These are phyloP conservation scores for Achlya flavicornis DNA, from an alignment of 2,888 invertebrate species.

Conservation along the genomic window DNA sequence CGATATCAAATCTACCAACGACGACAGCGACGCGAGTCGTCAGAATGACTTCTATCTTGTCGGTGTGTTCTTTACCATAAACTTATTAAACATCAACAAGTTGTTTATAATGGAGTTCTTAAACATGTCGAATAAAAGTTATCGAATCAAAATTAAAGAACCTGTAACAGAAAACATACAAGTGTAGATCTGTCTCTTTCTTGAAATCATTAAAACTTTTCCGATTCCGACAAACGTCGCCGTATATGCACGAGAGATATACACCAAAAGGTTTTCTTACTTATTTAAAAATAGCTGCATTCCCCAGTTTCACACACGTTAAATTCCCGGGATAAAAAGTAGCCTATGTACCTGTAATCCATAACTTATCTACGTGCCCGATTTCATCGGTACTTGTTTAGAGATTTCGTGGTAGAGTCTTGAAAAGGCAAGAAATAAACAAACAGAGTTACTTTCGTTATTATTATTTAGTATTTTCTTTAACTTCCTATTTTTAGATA, in stretches of 20 bases:
- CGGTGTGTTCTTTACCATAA: not conserved
- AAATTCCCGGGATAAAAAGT: no score
- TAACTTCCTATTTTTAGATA: no score
- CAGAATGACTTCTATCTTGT: not conserved
- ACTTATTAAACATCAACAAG: no score
- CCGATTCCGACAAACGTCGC: slow-evolving; percentile 41
- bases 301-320: no score
- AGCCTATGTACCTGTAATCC: no score
- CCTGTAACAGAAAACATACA: slow-evolving; percentile 3
- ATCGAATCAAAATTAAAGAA: slow-evolving; percentile 1
- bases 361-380: no score
- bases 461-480: no score
- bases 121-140: slow-evolving; percentile 3
- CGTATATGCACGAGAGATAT: slow-evolving; percentile 21
- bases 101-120: not conserved
- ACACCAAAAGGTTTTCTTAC: slow-evolving; percentile 27
- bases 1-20: not conserved
- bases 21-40: not conserved
- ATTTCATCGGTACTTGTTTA: no score
- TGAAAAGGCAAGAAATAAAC: no score
- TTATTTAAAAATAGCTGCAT: slow-evolving; percentile 6
- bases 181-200: slow-evolving; percentile 28
- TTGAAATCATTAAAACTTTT: slow-evolving; percentile 63
- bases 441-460: no score
- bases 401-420: no score